Evolutionary conservation across 2,113 vertebrate genomes (phyloP).

Genomic region (Hypomesus transpacificus): DNA sequence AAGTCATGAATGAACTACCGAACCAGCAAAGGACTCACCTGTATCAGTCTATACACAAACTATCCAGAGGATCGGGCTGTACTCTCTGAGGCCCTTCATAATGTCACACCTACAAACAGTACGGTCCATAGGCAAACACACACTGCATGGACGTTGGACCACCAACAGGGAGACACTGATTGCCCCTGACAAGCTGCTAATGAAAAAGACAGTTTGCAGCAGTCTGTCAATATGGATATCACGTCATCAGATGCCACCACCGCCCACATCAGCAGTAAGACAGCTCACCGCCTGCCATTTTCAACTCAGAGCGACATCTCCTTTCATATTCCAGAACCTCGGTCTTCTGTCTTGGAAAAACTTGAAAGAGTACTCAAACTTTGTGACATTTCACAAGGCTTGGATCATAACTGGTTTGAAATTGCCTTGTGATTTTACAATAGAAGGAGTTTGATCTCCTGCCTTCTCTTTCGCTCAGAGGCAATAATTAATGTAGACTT

Average conservation of each 20-base stretch:
- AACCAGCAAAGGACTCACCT: neutral
- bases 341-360: neutral
- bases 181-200: conserved; percentile 1
- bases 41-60: neutral
- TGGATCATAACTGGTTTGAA: neutral
- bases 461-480: neutral
- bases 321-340: neutral
- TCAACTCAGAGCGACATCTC: neutral
- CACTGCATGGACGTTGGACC: neutral
- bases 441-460: neutral
- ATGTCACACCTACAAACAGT: no score
- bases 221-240: conserved; percentile 6
- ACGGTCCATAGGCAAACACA: neutral
- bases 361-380: neutral
- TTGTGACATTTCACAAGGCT: conserved; percentile 7
- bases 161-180: neutral
- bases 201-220: conserved; percentile 2
- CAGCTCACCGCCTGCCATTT: neutral
- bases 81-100: neutral
- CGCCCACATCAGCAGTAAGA: neutral
- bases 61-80: neutral
- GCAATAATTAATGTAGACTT: neutral
- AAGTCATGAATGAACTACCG: neutral
- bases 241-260: neutral
- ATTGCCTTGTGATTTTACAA: neutral